These are phyloP conservation scores for Encarsia formosa DNA, from an alignment of 2,888 invertebrate genomes.

Conservation along the genomic window DNA sequence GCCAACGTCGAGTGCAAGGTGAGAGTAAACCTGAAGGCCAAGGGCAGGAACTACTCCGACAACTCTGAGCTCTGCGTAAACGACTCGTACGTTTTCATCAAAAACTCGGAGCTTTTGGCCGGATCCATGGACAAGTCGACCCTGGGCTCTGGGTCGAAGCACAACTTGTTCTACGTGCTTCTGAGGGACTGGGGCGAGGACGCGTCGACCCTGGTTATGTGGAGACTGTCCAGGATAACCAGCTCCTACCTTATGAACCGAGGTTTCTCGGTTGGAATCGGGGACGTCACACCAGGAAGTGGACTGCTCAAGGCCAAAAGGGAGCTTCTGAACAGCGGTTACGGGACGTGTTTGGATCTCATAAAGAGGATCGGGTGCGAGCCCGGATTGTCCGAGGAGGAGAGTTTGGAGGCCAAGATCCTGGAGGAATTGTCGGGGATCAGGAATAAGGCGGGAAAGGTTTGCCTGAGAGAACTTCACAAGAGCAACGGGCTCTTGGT, in stretches of 20 bases:
- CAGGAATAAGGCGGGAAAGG: slow-evolving; percentile 92
- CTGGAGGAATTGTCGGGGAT: slow-evolving; percentile 90
- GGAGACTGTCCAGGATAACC: slow-evolving; percentile 81
- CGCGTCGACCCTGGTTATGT: slow-evolving; percentile 85
- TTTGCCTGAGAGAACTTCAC: slow-evolving; percentile 83
- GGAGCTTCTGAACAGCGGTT: slow-evolving; percentile 75
- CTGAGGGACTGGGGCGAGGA: slow-evolving; percentile 90
- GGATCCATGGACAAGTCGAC: slow-evolving; percentile 95
- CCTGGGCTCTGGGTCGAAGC: slow-evolving; percentile 91
- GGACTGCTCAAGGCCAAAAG: slow-evolving; percentile 80
- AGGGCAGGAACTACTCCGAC: slow-evolving; percentile 84
- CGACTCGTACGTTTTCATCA: slow-evolving; percentile 89
- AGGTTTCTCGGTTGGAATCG: slow-evolving; percentile 94
- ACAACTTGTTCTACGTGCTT: slow-evolving; percentile 91
- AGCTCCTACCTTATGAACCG: slow-evolving; percentile 85
- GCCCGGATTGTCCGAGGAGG: slow-evolving; percentile 89
- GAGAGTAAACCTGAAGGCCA: slow-evolving; percentile 82
- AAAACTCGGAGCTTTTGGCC: slow-evolving; percentile 89
- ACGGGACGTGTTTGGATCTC: slow-evolving; percentile 78
- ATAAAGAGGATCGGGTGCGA: slow-evolving; percentile 84
- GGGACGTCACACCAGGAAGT: slow-evolving; percentile 91
- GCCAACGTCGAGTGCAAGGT: slow-evolving; percentile 78
- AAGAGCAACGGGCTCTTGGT: slow-evolving; percentile 90
- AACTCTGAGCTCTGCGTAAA: slow-evolving; percentile 83
- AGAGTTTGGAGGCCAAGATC: slow-evolving; percentile 86